phyloP scores from a whole-genome alignment of 35 echinoderm and acorn worm genomes.

The Heliocidaris tuberculata region DNA sequence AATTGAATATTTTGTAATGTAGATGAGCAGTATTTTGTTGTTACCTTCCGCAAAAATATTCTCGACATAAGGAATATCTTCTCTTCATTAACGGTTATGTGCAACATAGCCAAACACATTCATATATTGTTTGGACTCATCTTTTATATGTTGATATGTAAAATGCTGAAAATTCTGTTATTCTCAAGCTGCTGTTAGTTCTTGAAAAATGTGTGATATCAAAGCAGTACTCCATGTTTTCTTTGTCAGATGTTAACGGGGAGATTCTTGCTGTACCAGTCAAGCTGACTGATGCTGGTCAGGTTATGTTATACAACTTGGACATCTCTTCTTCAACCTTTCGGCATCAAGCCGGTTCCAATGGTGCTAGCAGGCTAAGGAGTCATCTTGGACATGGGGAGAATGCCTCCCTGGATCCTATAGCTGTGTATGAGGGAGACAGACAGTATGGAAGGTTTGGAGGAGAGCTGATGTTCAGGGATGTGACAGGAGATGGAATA shows the following conservation, averaged over 20 bases:
- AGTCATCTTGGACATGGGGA: neutral
- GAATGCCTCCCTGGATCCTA: neutral
- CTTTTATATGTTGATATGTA: too few species aligned
- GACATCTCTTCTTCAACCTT: neutral
- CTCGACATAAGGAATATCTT: too few species aligned
- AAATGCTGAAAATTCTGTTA: too few species aligned
- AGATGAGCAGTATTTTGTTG: too few species aligned
- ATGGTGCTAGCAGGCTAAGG: neutral
- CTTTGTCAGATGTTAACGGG: conserved; percentile 14
- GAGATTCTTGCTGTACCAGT: neutral
- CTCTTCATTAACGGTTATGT: too few species aligned
- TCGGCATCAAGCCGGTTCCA: neutral
- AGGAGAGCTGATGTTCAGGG: conserved; percentile 19
- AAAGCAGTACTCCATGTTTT: neutral
- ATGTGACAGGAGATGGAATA: conserved; percentile 67
- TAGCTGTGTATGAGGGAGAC: conserved; percentile 62
- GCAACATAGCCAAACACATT: too few species aligned
- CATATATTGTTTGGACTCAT: too few species aligned
- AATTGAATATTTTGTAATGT: too few species aligned
- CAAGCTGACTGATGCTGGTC: conserved; percentile 44
- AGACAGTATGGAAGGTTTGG: conserved; percentile 59
- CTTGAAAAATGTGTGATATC: too few species aligned
- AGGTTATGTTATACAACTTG: conserved; percentile 23
- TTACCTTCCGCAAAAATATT: too few species aligned
- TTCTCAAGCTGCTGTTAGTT: too few species aligned